Percentiles rank a stretch among this genome's conserved stretches.
Evolutionary conservation across 1,140 invertebrate genomes (phyloP).

Genomic region (Eurosta solidaginis): DNA sequence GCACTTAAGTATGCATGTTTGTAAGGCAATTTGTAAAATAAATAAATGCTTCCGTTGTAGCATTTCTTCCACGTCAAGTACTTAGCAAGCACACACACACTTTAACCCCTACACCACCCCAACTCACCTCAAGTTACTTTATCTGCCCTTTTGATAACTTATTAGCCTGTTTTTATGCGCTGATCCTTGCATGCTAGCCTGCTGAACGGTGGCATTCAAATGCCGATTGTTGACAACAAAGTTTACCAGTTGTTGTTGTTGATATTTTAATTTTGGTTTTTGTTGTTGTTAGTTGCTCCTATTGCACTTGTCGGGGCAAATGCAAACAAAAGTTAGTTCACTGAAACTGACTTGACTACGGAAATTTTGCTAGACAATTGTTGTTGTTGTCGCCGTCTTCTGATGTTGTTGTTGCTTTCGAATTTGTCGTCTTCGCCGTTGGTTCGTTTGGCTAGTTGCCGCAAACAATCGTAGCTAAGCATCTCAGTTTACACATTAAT

Average conservation of each 20-base stretch:
- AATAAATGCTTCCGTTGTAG: conserved; percentile 1
- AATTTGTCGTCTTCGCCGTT: background rate
- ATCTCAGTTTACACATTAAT: conserved; percentile 36
- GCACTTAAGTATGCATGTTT: background rate
- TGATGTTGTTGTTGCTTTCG: background rate
- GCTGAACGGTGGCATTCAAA: background rate
- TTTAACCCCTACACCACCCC: background rate
- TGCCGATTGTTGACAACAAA: conserved; percentile 13
- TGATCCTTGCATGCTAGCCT: background rate
- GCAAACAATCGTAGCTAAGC: conserved; percentile 28
- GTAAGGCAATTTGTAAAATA: conserved; percentile 5
- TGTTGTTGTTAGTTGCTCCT: background rate
- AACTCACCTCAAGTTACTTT: background rate
- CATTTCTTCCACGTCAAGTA: background rate
- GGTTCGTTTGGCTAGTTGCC: background rate
- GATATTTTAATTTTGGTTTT: too few relatives aligned
- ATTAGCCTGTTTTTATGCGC: background rate
- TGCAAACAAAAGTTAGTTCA: background rate
- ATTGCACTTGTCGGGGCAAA: background rate
- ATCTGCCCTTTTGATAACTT: background rate
- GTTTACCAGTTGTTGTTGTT: background rate
- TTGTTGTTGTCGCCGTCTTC: background rate
- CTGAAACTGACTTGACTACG: background rate
- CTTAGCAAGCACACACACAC: background rate
- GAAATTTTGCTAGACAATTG: background rate